Base-by-base conservation (phyloP, 2,888 invertebrate species). In the Dasypogon diadema region DNA sequence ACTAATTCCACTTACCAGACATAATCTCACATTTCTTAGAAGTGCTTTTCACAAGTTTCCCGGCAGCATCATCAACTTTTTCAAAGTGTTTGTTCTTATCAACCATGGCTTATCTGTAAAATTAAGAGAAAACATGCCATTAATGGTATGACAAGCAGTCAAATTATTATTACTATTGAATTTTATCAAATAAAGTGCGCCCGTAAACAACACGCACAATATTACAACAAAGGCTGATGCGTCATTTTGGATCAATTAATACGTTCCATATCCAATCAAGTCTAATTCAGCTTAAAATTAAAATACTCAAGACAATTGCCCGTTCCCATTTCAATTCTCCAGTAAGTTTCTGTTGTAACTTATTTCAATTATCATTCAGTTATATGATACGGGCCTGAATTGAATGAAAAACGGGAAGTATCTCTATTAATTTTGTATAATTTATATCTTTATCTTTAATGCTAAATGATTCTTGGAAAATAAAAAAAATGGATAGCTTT, bases 211-310 rank as follows among this genome's bases (percentile, higher is more conserved):
- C 12, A 51, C 18, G 51, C n/a, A 42, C 10, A 12, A 42, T 6
- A 42, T 51, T 18, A 12, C 14, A 8, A 12, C 12, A 2, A 21
- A 21, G 14, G 12, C 2, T 16, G 18, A 51, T 51, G 51, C 51
- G 51, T 51, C 51, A 51, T 21, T 51, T 18, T 21, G 14, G 51
- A 51, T 51, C 51, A 51, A 51, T 51, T 51, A 8, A 42, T 51
- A 18, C 22, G 51, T 51, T 18, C 51, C 16, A 2, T 8, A 51
- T 51, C 18, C 51, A 51, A 51, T 51, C 14, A 51, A 51, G n/a
- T 21, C 18, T 51, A 51, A 51, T 51, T 51, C 18, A n/a, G n/a
- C n/a, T 21, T 18, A 5, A 8, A 12, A 18, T 51, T 51, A 51
- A 51, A 42, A 3, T 42, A 42, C 42, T 42, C n/a, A 42, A 42